Conservation (phyloP, 2,113 vertebrate genomes). For the Stigmatopora nigra region DNA sequence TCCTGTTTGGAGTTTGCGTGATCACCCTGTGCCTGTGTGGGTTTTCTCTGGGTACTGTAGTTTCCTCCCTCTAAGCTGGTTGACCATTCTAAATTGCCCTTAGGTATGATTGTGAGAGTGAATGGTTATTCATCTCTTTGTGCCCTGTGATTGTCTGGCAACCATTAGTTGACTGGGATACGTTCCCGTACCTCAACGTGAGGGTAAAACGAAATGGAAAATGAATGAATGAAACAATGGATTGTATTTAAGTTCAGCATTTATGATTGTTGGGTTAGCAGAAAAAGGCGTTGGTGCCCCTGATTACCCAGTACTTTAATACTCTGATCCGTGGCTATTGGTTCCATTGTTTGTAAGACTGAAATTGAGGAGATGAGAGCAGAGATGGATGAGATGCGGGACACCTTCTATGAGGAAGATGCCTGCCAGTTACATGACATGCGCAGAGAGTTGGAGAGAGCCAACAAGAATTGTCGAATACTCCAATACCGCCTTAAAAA, state of each 20-base stretch:
- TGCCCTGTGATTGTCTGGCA: too few relatives aligned
- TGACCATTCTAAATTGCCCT: too few relatives aligned
- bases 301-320: background rate
- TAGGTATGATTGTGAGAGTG: too few relatives aligned
- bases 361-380: constrained; percentile 96
- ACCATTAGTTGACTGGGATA: too few relatives aligned
- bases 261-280: background rate
- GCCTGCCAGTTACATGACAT: constrained; percentile 97
- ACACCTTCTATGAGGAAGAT: constrained; percentile 97
- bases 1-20: too few relatives aligned
- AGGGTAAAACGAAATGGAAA: background rate
- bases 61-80: too few relatives aligned
- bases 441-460: constrained; percentile 93
- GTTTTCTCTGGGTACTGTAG: too few relatives aligned
- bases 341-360: constrained; percentile 56
- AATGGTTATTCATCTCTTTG: too few relatives aligned
- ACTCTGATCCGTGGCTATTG: background rate
- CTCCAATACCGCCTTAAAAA: constrained; percentile 96
- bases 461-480: constrained; percentile 98
- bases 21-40: too few relatives aligned
- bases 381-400: constrained; percentile 98
- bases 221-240: background rate
- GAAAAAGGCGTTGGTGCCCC: background rate
- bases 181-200: too few relatives aligned
- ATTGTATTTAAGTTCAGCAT: background rate